A percentile compares a stretch with the other conserved stretches of the same genome.
Evolutionary conservation across 2,113 vertebrate genomes (phyloP).

Genomic region (Grantiella picta): DNA sequence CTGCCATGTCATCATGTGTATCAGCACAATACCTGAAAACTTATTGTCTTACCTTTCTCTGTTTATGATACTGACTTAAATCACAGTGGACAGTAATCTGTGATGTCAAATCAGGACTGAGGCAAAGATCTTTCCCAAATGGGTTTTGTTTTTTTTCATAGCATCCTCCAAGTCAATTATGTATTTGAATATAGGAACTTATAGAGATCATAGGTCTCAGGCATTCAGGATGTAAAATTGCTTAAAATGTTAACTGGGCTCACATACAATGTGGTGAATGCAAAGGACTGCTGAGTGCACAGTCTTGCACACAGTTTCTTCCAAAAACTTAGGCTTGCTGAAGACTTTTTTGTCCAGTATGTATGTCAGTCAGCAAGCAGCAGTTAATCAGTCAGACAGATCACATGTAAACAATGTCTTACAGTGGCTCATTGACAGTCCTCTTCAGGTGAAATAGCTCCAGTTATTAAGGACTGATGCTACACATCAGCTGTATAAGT

Average conservation of each 20-base stretch:
- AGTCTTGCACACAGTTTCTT: not conserved
- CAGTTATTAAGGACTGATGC: not conserved
- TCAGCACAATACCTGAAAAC: not conserved
- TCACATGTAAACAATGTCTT: not conserved
- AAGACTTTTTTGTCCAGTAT: not conserved
- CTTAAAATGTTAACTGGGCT: not conserved
- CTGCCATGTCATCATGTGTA: not conserved
- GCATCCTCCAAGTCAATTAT: not conserved
- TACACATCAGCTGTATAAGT: not conserved
- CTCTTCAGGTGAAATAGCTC: not conserved
- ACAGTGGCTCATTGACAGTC: not conserved
- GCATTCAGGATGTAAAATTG: not conserved
- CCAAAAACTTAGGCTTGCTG: not conserved
- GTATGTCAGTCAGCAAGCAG: not conserved
- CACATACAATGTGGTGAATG: not conserved
- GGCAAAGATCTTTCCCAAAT: not conserved
- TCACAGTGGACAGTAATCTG: not conserved
- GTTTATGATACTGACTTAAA: not conserved
- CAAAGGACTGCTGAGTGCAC: not conserved
- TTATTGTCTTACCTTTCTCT: not conserved
- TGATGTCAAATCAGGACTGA: not conserved
- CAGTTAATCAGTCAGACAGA: not conserved
- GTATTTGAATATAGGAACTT: not conserved
- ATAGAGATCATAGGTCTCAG: not conserved
- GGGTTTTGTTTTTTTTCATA: fast-evolving